Conservation (phyloP, 2,797 vertebrate genomes). For the Bovichtus diacanthus region DNA sequence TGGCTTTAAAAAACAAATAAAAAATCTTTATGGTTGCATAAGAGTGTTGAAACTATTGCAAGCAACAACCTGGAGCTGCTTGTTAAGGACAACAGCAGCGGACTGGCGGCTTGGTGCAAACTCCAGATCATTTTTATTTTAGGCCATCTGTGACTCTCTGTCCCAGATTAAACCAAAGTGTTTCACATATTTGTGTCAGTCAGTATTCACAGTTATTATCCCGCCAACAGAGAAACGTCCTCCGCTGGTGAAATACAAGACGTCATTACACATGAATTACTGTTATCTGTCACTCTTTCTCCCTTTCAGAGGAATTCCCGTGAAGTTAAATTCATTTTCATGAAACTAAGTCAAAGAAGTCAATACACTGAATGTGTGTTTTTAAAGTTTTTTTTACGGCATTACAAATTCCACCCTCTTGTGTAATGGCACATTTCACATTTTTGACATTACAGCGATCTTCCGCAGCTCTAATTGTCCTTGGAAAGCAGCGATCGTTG, state of each 20-base stretch:
- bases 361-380: slow-evolving; percentile 3
- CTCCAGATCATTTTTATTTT: neutral
- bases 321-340: slow-evolving; percentile 23
- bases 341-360: slow-evolving; percentile 11
- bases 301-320: slow-evolving; percentile 22
- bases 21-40: neutral
- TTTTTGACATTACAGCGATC: slow-evolving; percentile 53
- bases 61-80: neutral
- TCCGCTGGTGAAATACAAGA: slow-evolving; percentile 16
- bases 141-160: neutral
- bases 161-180: neutral
- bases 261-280: slow-evolving; percentile 16
- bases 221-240: slow-evolving; percentile 15
- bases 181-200: neutral
- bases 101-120: neutral
- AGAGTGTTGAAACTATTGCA: neutral
- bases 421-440: slow-evolving; percentile 48
- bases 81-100: neutral
- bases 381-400: slow-evolving; percentile 6
- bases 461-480: slow-evolving; percentile 70
- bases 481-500: slow-evolving; percentile 58
- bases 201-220: neutral
- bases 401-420: slow-evolving; percentile 34
- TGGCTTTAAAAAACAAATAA: too few relatives aligned
- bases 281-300: slow-evolving; percentile 21